Percentiles rank a stretch among this genome's conserved stretches.
Evolutionary conservation across 2,888 invertebrate genomes (phyloP).

Genomic region (Koerneria pararmatus): DNA sequence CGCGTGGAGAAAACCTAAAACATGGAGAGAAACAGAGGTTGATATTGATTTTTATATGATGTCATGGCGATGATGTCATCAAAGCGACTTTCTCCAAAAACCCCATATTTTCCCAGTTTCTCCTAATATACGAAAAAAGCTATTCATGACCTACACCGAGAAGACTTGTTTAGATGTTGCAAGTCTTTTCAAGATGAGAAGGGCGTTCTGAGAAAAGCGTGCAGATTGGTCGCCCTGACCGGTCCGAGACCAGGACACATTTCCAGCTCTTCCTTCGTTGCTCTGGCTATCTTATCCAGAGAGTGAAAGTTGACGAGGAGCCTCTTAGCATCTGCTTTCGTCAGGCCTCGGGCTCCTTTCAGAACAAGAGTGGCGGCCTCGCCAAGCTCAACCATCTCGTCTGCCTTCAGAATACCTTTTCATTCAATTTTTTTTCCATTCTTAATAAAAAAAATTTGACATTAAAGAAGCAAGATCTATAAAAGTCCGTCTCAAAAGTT

Average conservation of each 20-base stretch:
- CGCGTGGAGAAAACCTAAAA: too few species aligned
- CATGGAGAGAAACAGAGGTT: too few species aligned
- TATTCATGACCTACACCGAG: too few species aligned
- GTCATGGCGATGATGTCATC: too few species aligned
- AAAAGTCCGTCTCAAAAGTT: too few species aligned
- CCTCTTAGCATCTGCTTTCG: constrained; percentile 51
- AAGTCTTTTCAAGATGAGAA: constrained; percentile 29
- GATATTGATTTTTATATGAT: too few species aligned
- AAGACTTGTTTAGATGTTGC: too few species aligned
- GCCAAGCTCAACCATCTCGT: constrained; percentile 27
- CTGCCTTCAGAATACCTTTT: constrained; percentile 1
- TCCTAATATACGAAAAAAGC: too few species aligned
- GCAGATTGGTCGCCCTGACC: constrained; percentile 46
- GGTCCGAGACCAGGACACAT: constrained; percentile 53
- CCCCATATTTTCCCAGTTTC: too few species aligned
- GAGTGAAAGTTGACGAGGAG: constrained; percentile 49
- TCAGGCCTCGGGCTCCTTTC: constrained; percentile 47
- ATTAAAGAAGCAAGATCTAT: too few species aligned
- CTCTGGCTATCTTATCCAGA: constrained; percentile 39
- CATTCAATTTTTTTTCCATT: not conserved
- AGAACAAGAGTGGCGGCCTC: constrained; percentile 50
- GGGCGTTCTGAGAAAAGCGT: constrained; percentile 39
- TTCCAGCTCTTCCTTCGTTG: constrained; percentile 40
- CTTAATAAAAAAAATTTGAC: too few species aligned
- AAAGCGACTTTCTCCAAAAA: too few species aligned